These are phyloP conservation scores for Macquaria ambigua DNA, from an alignment of 2,113 vertebrate species.

Conservation along the genomic window DNA sequence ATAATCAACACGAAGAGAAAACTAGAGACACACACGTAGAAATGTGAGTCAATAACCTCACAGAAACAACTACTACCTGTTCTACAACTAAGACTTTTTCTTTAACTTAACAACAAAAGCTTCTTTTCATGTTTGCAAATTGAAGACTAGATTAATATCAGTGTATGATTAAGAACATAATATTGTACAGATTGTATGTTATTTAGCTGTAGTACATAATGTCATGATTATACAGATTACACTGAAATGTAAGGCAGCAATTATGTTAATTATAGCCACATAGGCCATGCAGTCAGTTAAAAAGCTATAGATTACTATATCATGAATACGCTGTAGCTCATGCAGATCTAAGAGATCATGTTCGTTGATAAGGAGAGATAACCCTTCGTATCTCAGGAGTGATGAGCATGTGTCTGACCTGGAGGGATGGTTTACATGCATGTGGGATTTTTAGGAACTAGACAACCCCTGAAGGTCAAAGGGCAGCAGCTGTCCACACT, in stretches of 20 bases:
- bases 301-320: neutral
- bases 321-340: neutral
- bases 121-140: neutral
- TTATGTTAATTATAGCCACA: constrained; percentile 5
- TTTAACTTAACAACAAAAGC: neutral
- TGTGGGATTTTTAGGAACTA: constrained; percentile 42
- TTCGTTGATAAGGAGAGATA: neutral
- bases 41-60: constrained; percentile 3
- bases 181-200: neutral
- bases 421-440: constrained; percentile 21
- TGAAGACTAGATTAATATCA: neutral
- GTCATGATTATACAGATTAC: constrained; percentile 11
- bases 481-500: constrained; percentile 56
- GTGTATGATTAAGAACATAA: constrained; percentile 4
- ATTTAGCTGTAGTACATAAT: constrained; percentile 18
- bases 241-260: neutral
- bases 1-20: constrained; percentile 15
- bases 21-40: neutral
- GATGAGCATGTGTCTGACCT: constrained; percentile 21
- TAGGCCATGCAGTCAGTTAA: neutral
- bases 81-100: neutral
- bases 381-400: neutral
- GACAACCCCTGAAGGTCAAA: constrained; percentile 43
- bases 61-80: neutral
- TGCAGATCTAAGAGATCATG: neutral